These are phyloP conservation scores for Esox masquinongy DNA, from an alignment of 2,797 vertebrate species.

Conservation along the genomic window DNA sequence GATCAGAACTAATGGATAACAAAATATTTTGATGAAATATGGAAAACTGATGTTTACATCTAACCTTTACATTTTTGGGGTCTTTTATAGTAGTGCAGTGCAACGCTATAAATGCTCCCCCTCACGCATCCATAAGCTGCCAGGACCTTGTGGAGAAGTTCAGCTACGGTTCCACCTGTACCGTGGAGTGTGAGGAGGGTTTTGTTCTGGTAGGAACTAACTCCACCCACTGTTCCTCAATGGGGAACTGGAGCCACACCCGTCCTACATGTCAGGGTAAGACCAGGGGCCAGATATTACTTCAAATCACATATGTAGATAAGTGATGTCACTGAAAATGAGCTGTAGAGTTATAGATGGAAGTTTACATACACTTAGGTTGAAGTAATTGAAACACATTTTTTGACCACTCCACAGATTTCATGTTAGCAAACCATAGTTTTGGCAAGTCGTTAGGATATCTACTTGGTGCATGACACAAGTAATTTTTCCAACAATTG, in stretches of 20 bases:
- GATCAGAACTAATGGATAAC: not conserved
- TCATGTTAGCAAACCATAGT: too few species aligned
- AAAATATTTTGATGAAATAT: not conserved
- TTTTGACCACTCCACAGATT: too few species aligned
- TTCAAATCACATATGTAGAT: too few species aligned
- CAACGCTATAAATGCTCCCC: slow-evolving; percentile 33
- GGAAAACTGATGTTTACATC: not conserved
- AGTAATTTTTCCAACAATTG: too few species aligned
- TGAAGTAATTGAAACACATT: too few species aligned
- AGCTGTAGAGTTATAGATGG: too few species aligned
- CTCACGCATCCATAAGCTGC: slow-evolving; percentile 50
- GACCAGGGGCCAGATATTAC: not conserved
- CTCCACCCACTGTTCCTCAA: slow-evolving; percentile 50
- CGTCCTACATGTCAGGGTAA: slow-evolving; percentile 43
- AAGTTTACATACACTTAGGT: too few species aligned
- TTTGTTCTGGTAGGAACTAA: slow-evolving; percentile 60
- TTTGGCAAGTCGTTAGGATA: too few species aligned
- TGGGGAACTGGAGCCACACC: slow-evolving; percentile 56
- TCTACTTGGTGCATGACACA: too few species aligned
- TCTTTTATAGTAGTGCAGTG: slow-evolving; percentile 46
- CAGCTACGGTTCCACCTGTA: slow-evolving; percentile 60
- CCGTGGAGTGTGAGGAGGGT: slow-evolving; percentile 52
- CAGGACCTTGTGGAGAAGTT: slow-evolving; percentile 38
- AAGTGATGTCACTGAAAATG: too few species aligned
- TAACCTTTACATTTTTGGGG: not conserved